phyloP scores from a whole-genome alignment of 2,113 vertebrate species.

The Aspidoscelis tigris region DNA sequence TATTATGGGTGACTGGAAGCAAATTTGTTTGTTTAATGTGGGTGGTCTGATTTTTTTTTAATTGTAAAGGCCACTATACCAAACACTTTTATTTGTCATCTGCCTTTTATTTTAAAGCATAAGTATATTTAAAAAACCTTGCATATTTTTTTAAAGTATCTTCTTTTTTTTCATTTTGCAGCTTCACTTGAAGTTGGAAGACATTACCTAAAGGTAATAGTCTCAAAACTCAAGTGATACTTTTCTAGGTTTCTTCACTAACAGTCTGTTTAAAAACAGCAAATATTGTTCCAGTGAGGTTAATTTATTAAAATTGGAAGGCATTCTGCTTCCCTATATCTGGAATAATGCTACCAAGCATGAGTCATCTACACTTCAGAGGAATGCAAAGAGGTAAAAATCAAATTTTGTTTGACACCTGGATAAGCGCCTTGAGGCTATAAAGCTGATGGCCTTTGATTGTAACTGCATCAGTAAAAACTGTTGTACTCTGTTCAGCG shows the following conservation, averaged over 20 bases:
- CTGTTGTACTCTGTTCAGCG: constrained; percentile 32
- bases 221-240: not conserved
- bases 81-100: not conserved
- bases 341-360: constrained; percentile 41
- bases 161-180: not conserved
- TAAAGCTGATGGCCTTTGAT: constrained; percentile 59
- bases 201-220: not conserved
- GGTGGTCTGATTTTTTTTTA: not conserved
- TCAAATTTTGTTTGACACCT: constrained; percentile 66
- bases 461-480: constrained; percentile 50
- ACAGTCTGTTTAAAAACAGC: not conserved
- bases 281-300: constrained; percentile 19
- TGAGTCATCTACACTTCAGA: constrained; percentile 63
- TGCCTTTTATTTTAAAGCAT: not conserved
- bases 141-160: not conserved
- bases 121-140: not conserved
- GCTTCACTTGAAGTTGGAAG: not conserved
- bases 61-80: not conserved
- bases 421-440: constrained; percentile 61
- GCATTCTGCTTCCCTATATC: constrained; percentile 39
- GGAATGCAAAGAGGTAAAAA: constrained; percentile 62
- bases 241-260: constrained; percentile 21
- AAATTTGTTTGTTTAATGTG: not conserved
- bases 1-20: not conserved
- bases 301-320: constrained; percentile 51